Evolutionary conservation across 2,888 invertebrate genomes (phyloP).

Genomic region (Ethmia dodecea): DNA sequence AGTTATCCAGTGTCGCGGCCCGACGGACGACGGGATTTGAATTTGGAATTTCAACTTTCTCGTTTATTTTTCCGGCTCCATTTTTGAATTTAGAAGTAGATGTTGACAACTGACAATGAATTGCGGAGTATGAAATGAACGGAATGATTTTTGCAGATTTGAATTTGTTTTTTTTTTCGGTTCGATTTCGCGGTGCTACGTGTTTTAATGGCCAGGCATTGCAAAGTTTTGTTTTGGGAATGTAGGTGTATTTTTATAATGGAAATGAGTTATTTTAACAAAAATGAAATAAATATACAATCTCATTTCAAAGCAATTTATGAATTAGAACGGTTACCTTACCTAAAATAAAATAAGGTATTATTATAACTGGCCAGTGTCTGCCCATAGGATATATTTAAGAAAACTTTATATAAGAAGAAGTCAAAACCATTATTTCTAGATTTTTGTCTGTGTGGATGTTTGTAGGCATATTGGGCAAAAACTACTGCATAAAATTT

Average conservation of each 20-base stretch:
- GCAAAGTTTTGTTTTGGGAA: slow-evolving; percentile 17
- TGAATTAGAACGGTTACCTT: too few species aligned
- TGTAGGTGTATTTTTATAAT: neutral
- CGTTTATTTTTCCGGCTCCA: slow-evolving; percentile 1
- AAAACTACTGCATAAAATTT: too few species aligned
- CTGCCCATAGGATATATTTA: too few species aligned
- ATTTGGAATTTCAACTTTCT: slow-evolving; percentile 24
- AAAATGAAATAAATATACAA: too few species aligned
- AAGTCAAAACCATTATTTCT: too few species aligned
- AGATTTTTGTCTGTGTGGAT: too few species aligned
- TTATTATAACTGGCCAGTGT: too few species aligned
- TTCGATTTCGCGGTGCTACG: neutral
- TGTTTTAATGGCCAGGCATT: neutral
- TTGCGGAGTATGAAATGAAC: slow-evolving; percentile 8
- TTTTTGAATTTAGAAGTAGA: slow-evolving; percentile 11
- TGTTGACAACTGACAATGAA: slow-evolving; percentile 15
- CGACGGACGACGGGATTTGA: slow-evolving; percentile 12
- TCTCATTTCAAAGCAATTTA: too few species aligned
- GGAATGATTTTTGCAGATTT: slow-evolving; percentile 6
- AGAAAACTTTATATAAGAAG: too few species aligned
- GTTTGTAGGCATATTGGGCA: too few species aligned
- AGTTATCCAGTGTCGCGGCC: slow-evolving; percentile 8
- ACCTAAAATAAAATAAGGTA: too few species aligned
- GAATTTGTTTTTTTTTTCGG: neutral
- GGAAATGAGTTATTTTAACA: too few species aligned